Base-by-base conservation (phyloP, 2,888 invertebrate species). In the Tupiocoris notatus region DNA sequence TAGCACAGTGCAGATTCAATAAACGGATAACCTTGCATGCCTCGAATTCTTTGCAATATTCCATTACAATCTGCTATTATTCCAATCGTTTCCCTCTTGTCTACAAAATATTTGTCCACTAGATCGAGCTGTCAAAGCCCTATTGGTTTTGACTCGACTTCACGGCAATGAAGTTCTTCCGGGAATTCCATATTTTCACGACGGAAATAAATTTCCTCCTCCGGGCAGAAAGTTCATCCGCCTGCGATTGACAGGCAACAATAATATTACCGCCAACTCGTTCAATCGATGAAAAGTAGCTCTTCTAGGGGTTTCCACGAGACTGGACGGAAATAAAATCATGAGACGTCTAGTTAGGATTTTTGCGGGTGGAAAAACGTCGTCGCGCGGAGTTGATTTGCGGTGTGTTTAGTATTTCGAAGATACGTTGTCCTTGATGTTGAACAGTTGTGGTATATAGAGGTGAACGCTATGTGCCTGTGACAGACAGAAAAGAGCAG, bases 401-500 rank as follows among this genome's bases (percentile, higher is more conserved):
- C 12, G 39, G 39, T 39, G 39, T 39, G 39, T 39, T 39, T 39
- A 39, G 39, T 39, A 39, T 39, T 39, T 39, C 12, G 39, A 12
- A 3, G 39, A 39, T 39, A 39, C 39, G 39, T 39, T 39, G 39
- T 39, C 39, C 6, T 39, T 12, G 39, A 39, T 39, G 39, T 12
- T 12, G 39, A 39, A 65, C 16, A 65, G 65, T 65, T 65, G 39
- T 9, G 65, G 23, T 64, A 39, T 17, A 39, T 25, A 17, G 25
- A 25, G 65, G 23, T 65, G 54, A 39, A 25, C 65, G 2, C 17
- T 39, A 20, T 23, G 70, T 70, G 70, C 59, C 58, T 70, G 61
- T 70, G 70, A 70, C 70, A 70, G 70, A 70, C 70, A 59, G 58
- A 25, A 70, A 70, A 70, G 57, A 57, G 59, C 21, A 56, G 16